Percentiles rank a stretch among this genome's conserved stretches.
Evolutionary conservation across 2,888 invertebrate genomes (phyloP).

Genomic region (Eurytoma californica): DNA sequence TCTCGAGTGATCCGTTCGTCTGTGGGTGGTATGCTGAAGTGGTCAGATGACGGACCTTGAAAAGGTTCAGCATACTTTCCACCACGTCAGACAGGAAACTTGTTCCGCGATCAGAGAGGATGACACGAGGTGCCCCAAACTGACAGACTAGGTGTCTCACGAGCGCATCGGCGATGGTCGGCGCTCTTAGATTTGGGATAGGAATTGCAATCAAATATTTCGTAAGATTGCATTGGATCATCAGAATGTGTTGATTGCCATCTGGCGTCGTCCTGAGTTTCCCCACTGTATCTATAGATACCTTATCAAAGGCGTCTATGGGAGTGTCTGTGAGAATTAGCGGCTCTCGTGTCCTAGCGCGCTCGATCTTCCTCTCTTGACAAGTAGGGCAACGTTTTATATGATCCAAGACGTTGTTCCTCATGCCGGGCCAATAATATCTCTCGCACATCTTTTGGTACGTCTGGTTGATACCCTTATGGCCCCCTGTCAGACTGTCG

Average conservation of each 20-base stretch:
- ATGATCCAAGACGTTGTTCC: conserved; percentile 49
- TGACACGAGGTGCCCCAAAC: not conserved
- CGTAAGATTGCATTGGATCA: too few relatives aligned
- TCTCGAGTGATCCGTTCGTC: conserved; percentile 24
- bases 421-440: conserved; percentile 55
- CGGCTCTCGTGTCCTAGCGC: conserved; percentile 49
- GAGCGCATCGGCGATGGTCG: too few relatives aligned
- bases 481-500: too few relatives aligned
- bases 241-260: too few relatives aligned
- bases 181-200: too few relatives aligned
- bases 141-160: not conserved
- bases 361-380: conserved; percentile 55
- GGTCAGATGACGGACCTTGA: not conserved
- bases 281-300: conserved; percentile 29
- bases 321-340: conserved; percentile 57
- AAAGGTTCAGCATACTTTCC: not conserved
- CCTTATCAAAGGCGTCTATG: conserved; percentile 50
- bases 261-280: too few relatives aligned
- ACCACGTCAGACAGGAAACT: conserved; percentile 8
- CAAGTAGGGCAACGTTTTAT: too few relatives aligned
- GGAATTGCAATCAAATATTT: too few relatives aligned
- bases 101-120: conserved; percentile 25
- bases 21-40: conserved; percentile 25
- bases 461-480: not conserved
- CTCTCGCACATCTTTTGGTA: conserved; percentile 45